phyloP scores from a whole-genome alignment of 2,797 vertebrate species.

The Hirundo rustica region DNA sequence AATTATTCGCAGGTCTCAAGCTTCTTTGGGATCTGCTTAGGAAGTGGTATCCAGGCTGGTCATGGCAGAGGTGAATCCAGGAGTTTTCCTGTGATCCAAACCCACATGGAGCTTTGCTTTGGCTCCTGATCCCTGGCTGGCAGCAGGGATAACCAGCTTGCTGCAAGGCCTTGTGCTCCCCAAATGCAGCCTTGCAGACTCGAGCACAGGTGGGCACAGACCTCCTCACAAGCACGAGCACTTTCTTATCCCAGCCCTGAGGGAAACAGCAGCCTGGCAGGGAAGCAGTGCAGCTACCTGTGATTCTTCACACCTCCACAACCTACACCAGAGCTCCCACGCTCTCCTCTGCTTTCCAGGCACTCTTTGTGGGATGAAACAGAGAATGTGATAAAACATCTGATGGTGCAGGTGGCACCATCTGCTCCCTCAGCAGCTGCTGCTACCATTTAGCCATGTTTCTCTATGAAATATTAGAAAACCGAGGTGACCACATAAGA shows the following conservation, averaged over 20 bases:
- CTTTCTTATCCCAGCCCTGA: background rate
- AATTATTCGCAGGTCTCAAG: background rate
- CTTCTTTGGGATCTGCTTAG: background rate
- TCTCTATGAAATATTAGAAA: background rate
- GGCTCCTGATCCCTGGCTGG: background rate
- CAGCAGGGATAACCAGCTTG: background rate
- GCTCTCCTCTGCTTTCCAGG: slow-evolving; percentile 21
- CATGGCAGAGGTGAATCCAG: background rate
- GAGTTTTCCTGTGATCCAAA: background rate
- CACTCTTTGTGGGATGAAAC: slow-evolving; percentile 12
- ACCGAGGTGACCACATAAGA: background rate
- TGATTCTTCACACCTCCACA: slow-evolving; percentile 68
- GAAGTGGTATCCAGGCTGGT: background rate
- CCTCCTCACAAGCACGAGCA: background rate
- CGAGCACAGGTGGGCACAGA: background rate
- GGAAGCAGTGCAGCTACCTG: slow-evolving; percentile 14
- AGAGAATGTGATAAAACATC: slow-evolving; percentile 62
- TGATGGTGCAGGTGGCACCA: slow-evolving; percentile 68
- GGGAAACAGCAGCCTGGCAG: slow-evolving; percentile 12
- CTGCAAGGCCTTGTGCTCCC: background rate
- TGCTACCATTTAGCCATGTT: background rate
- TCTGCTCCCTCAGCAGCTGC: slow-evolving; percentile 65
- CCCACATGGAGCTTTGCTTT: background rate
- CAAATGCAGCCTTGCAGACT: background rate
- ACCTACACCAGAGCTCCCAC: slow-evolving; percentile 55